Evolutionary conservation across 2,797 vertebrate species (phyloP).

Genomic region (Carcharodon carcharias): DNA sequence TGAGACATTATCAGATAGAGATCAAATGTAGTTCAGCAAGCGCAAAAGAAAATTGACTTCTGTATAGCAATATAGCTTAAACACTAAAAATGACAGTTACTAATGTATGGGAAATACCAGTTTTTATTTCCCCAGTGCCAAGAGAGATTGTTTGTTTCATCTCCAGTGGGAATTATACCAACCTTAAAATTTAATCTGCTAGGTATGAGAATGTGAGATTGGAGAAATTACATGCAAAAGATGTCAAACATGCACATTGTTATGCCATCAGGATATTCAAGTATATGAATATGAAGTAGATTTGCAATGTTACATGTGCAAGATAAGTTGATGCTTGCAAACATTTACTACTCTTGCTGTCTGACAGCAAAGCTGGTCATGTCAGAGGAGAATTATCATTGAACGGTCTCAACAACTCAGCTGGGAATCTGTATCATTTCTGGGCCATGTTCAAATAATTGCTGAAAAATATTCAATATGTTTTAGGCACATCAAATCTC

Average conservation of each 20-base stretch:
- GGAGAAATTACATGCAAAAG: not conserved
- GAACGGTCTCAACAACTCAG: not conserved
- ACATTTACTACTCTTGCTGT: not conserved
- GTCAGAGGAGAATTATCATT: conserved; percentile 15
- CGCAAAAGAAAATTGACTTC: not conserved
- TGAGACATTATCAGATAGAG: too few relatives aligned
- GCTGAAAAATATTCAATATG: not conserved
- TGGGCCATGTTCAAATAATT: not conserved
- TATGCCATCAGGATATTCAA: conserved; percentile 14
- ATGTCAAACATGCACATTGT: not conserved
- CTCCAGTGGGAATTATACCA: not conserved
- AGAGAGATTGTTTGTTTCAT: not conserved
- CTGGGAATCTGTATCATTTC: not conserved
- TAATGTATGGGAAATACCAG: not conserved
- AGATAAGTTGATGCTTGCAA: conserved; percentile 16
- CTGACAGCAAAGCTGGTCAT: not conserved
- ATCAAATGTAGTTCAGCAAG: not conserved
- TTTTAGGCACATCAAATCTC: not conserved
- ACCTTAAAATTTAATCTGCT: conserved; percentile 24
- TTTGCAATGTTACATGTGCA: conserved; percentile 23
- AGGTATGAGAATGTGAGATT: not conserved
- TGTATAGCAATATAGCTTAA: not conserved
- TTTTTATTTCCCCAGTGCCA: conserved; percentile 19
- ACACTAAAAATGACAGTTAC: not conserved
- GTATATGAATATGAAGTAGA: conserved; percentile 7